phyloP scores from a whole-genome alignment of 2,113 vertebrate species.

The Physeter macrocephalus region DNA sequence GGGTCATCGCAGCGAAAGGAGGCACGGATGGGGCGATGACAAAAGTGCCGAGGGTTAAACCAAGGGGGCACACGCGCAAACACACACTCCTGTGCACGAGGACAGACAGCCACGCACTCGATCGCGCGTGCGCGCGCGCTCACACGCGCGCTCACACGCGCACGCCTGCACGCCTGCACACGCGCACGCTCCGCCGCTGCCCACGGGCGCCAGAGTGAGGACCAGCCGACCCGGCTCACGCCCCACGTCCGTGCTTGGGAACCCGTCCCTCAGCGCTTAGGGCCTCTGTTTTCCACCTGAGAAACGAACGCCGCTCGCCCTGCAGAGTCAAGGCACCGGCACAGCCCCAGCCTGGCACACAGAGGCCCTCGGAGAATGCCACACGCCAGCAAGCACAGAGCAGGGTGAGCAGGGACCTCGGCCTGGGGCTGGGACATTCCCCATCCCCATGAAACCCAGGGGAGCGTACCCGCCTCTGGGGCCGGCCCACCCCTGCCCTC shows the following conservation, averaged over 20 bases:
- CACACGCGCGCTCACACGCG: not conserved
- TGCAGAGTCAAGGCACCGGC: accelerated
- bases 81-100: too few species aligned
- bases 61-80: not conserved
- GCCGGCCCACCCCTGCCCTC: too few species aligned
- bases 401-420: accelerated
- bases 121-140: accelerated
- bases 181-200: too few species aligned
- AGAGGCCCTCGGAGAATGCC: not conserved
- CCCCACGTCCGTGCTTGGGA: accelerated
- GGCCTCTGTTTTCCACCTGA: not conserved
- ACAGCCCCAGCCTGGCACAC: not conserved
- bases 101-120: too few species aligned
- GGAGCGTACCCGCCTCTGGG: accelerated
- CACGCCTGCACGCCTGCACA: not conserved
- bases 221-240: not conserved
- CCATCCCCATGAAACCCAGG: not conserved
- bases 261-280: not conserved
- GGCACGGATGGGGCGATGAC: not conserved
- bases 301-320: not conserved
- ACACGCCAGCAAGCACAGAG: not conserved
- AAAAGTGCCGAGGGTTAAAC: not conserved
- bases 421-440: not conserved
- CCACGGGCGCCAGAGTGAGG: accelerated
- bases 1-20: not conserved